Conservation (phyloP, 2,888 invertebrate species). For the Bimastos eiseni region DNA sequence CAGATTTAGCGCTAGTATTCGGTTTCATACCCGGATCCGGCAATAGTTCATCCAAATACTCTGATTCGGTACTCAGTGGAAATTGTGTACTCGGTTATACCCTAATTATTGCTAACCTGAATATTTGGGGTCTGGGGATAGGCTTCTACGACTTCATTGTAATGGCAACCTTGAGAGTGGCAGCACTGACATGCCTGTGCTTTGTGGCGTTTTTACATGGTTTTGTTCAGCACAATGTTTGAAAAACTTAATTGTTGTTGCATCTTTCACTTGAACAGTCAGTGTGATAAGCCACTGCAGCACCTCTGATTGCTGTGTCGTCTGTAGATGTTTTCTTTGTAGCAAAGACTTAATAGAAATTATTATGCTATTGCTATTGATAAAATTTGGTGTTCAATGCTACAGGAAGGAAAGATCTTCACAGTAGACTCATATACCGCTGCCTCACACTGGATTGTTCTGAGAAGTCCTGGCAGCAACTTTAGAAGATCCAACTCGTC, state of each 20-base stretch:
- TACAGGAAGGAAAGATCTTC: neutral
- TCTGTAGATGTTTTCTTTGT: neutral
- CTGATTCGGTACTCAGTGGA: too few species aligned
- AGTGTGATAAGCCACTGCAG: neutral
- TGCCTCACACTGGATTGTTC: neutral
- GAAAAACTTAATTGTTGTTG: neutral
- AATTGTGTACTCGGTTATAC: too few species aligned
- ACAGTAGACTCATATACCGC: neutral
- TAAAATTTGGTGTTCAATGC: neutral
- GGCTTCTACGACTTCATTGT: neutral
- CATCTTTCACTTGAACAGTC: neutral
- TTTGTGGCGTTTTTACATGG: too few species aligned
- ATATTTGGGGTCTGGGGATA: too few species aligned
- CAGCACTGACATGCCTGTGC: neutral
- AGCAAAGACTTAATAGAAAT: neutral
- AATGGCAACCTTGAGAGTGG: neutral
- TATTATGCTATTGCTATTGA: neutral
- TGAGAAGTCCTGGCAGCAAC: neutral
- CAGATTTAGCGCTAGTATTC: too few species aligned
- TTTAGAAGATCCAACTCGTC: neutral
- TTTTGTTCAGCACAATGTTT: neutral
- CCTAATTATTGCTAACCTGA: neutral
- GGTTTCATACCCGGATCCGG: too few species aligned
- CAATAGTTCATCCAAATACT: too few species aligned
- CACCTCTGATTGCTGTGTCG: neutral